A percentile compares a stretch with the other conserved stretches of the same genome.
Evolutionary conservation across 2,888 invertebrate species (phyloP).

Genomic region (Lutraria lutraria): DNA sequence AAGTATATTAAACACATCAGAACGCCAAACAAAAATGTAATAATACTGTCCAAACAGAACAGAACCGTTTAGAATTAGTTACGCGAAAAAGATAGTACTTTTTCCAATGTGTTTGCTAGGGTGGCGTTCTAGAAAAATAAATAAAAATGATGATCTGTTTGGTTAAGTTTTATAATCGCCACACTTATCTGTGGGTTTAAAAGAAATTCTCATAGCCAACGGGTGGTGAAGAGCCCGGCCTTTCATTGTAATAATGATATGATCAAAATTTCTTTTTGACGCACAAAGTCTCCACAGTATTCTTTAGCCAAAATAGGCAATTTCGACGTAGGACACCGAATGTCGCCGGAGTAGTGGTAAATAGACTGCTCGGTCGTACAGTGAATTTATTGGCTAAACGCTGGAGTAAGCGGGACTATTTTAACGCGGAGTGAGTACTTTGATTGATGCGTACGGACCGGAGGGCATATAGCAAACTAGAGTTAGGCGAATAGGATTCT

Average conservation of each 20-base stretch:
- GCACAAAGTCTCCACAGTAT: neutral
- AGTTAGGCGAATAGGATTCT: slow-evolving; percentile 48
- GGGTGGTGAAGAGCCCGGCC: slow-evolving; percentile 29
- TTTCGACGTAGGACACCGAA: slow-evolving; percentile 52
- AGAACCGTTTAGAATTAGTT: too few species aligned
- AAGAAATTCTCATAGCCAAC: slow-evolving; percentile 15
- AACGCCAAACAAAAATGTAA: too few species aligned
- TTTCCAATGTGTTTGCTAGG: neutral
- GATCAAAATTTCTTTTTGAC: slow-evolving; percentile 34
- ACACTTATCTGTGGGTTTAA: neutral
- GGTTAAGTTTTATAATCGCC: neutral
- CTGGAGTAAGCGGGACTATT: slow-evolving; percentile 54
- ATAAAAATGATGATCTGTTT: slow-evolving; percentile 10
- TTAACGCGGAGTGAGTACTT: slow-evolving; percentile 46
- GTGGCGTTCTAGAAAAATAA: neutral
- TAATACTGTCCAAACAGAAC: too few species aligned
- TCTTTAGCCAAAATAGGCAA: slow-evolving; percentile 44
- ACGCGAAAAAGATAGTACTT: too few species aligned
- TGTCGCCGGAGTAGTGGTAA: slow-evolving; percentile 26
- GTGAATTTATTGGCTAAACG: slow-evolving; percentile 63
- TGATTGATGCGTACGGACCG: slow-evolving; percentile 47
- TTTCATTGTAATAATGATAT: slow-evolving; percentile 38
- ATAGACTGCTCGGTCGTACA: slow-evolving; percentile 50
- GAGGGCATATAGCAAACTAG: slow-evolving; percentile 30
- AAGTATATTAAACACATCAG: too few species aligned